These are phyloP conservation scores for Onychomys torridus DNA, from an alignment of 2,797 vertebrate species.

Conservation along the genomic window DNA sequence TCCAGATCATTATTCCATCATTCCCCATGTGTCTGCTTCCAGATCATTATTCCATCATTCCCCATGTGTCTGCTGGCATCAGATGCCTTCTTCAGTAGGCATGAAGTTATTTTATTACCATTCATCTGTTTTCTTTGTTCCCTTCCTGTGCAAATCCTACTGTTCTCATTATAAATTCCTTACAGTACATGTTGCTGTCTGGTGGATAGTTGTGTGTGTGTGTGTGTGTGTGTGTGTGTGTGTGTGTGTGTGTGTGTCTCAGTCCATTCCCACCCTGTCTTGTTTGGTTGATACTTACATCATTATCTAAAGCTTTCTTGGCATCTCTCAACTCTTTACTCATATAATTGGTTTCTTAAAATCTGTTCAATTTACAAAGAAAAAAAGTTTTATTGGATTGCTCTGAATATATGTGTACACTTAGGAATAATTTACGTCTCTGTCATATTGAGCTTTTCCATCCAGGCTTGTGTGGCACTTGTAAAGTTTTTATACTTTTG, in stretches of 20 bases:
- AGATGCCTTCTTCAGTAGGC: neutral
- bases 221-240: neutral
- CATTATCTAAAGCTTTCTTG: slow-evolving; percentile 24
- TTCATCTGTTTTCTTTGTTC: neutral
- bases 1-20: neutral
- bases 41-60: neutral
- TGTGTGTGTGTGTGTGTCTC: neutral
- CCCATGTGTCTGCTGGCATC: neutral
- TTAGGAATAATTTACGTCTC: neutral
- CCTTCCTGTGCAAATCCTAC: neutral
- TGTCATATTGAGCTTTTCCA: neutral
- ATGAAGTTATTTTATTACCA: neutral
- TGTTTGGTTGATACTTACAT: neutral
- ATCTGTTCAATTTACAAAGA: neutral
- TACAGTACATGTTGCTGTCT: neutral
- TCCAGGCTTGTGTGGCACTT: neutral
- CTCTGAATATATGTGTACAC: neutral
- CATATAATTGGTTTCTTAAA: neutral
- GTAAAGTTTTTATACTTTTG: neutral
- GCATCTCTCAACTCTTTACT: neutral
- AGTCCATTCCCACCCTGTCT: neutral
- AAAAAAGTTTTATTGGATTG: neutral
- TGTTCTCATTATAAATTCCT: neutral
- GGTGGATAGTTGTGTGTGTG: neutral
- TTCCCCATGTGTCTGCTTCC: neutral